Conservation (phyloP, 2,113 vertebrate species). For the Hemiscyllium ocellatum region DNA sequence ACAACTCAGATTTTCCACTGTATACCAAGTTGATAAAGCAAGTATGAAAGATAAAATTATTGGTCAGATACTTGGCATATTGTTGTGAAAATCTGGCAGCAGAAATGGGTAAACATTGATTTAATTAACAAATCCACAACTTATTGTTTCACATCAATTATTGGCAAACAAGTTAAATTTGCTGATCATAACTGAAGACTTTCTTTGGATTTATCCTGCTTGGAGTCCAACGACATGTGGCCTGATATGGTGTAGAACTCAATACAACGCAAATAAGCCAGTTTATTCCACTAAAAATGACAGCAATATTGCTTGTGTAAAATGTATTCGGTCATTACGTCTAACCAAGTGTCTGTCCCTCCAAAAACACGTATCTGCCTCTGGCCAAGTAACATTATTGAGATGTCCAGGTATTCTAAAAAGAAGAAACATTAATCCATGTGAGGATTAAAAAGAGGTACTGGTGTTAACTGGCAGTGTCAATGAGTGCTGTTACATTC, state of each 20-base stretch:
- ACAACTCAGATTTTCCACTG: background rate
- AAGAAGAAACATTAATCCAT: background rate
- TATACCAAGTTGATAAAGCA: background rate
- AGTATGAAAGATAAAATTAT: background rate
- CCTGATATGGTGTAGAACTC: background rate
- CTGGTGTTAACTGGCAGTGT: background rate
- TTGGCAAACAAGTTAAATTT: background rate
- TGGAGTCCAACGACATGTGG: background rate
- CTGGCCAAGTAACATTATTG: background rate
- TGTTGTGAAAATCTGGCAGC: background rate
- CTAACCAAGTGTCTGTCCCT: background rate
- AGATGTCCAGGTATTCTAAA: background rate
- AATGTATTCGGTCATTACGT: background rate
- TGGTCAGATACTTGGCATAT: slow-evolving; percentile 7
- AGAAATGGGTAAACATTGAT: background rate
- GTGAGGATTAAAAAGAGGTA: background rate
- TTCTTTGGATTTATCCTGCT: no score
- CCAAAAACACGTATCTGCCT: background rate
- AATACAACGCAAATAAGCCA: background rate
- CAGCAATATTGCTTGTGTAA: background rate
- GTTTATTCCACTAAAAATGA: background rate
- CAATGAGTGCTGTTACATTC: background rate
- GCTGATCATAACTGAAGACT: background rate
- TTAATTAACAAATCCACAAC: background rate
- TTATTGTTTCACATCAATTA: background rate